Percentiles rank a stretch among this genome's conserved stretches.
These are phyloP conservation scores for Melanocharis versteri DNA, from an alignment of 2,113 vertebrate species.

Conservation along the genomic window DNA sequence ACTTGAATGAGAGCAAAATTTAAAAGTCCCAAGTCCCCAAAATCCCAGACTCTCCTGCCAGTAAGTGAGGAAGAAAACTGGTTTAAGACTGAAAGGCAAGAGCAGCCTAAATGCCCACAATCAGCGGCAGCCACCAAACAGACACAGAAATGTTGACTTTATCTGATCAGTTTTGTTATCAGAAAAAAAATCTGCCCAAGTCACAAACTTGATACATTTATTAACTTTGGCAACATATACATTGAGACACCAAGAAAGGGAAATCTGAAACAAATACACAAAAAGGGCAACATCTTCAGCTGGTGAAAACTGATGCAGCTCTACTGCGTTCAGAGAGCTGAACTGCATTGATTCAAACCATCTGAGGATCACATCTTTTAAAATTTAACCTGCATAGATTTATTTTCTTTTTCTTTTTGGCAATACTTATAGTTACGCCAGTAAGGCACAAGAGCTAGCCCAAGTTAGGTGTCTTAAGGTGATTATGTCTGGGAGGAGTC, in stretches of 20 bases:
- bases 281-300: slow-evolving; percentile 56
- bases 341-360: slow-evolving; percentile 24
- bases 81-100: not conserved
- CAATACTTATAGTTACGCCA: slow-evolving; percentile 46
- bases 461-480: not conserved
- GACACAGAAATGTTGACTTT: not conserved
- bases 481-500: slow-evolving; percentile 7
- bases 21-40: not conserved
- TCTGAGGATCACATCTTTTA: slow-evolving; percentile 24
- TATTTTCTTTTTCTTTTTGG: slow-evolving; percentile 36
- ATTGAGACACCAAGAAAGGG: slow-evolving; percentile 16
- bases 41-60: not conserved
- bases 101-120: not conserved
- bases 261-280: slow-evolving; percentile 35
- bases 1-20: not conserved
- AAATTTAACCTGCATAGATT: slow-evolving; percentile 59
- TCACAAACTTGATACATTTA: slow-evolving; percentile 54
- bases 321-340: not conserved
- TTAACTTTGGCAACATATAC: slow-evolving; percentile 51
- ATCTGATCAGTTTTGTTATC: not conserved
- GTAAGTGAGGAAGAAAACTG: not conserved
- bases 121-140: not conserved
- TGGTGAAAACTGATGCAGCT: slow-evolving; percentile 21
- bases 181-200: slow-evolving; percentile 25
- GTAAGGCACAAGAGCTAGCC: slow-evolving; percentile 56